Conservation (phyloP, 2,797 vertebrate species). For the Pelobates cultripes region DNA sequence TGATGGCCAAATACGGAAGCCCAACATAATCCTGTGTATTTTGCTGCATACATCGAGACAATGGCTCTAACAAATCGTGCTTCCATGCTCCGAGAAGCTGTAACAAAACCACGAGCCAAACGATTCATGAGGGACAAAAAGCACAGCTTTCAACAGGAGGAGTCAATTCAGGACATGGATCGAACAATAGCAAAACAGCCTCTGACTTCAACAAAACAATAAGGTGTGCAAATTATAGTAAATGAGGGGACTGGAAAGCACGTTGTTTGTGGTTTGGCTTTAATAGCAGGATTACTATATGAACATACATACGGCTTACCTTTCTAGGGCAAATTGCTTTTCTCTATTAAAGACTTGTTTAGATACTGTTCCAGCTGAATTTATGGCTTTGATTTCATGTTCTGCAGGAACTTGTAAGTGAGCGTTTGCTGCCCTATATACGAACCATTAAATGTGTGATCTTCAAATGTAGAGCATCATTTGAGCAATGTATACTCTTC, state of each 20-base stretch:
- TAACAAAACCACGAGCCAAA: not conserved
- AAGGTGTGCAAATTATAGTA: not conserved
- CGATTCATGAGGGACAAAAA: constrained; percentile 6
- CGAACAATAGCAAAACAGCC: not conserved
- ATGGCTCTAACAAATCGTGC: constrained; percentile 2
- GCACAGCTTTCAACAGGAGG: not conserved
- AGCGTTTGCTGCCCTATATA: too few species aligned
- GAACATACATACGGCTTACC: not conserved
- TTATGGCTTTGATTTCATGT: too few species aligned
- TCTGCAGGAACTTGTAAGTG: too few species aligned
- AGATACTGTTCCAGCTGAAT: not conserved
- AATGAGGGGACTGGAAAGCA: not conserved
- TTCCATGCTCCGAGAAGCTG: constrained; percentile 19
- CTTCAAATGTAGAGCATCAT: too few species aligned
- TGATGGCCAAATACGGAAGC: not conserved
- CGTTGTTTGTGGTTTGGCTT: not conserved
- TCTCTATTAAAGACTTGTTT: not conserved
- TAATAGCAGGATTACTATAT: not conserved
- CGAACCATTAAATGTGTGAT: too few species aligned
- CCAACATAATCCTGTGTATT: not conserved
- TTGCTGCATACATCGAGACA: constrained; percentile 19
- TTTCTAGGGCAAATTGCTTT: not conserved
- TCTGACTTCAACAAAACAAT: not conserved
- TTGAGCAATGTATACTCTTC: too few species aligned
- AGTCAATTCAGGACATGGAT: constrained; percentile 16